These are phyloP conservation scores for Etheostoma perlongum DNA, from an alignment of 2,797 vertebrate genomes.

Conservation along the genomic window DNA sequence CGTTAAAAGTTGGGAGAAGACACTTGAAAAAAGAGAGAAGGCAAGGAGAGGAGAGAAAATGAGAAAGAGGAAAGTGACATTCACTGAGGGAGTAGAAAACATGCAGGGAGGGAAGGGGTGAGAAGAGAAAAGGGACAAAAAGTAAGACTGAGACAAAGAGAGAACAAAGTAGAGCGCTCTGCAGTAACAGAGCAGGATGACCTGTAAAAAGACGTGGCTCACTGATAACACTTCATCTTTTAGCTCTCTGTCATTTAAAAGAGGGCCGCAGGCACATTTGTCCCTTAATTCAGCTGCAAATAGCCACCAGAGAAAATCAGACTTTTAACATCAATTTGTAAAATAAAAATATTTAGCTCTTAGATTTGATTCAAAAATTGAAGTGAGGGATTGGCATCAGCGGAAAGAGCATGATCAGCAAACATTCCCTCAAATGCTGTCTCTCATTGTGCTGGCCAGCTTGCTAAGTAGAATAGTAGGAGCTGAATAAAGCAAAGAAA, in stretches of 20 bases:
- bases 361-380: constrained; percentile 39
- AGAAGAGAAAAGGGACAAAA: constrained; percentile 6
- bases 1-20: constrained; percentile 47
- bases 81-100: constrained; percentile 10
- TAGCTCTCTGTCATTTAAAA: constrained; percentile 7
- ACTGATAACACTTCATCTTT: constrained; percentile 19
- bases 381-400: constrained; percentile 16
- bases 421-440: constrained; percentile 26
- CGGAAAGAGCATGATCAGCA: constrained; percentile 34
- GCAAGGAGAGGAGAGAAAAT: constrained; percentile 27
- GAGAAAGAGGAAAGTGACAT: constrained; percentile 28
- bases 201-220: constrained; percentile 39
- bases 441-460: constrained; percentile 11
- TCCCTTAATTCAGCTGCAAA: constrained; percentile 34
- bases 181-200: constrained; percentile 36
- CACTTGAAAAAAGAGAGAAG: constrained; percentile 20
- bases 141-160: constrained; percentile 11
- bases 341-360: constrained; percentile 43
- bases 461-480: constrained; percentile 23
- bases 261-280: constrained; percentile 13
- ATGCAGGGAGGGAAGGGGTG: not conserved
- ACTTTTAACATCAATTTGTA: constrained; percentile 30
- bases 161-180: not conserved
- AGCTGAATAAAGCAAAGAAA: constrained; percentile 25
- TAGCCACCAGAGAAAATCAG: constrained; percentile 22